Base-by-base conservation (phyloP, 2,113 vertebrate genomes). In the Aegypius monachus region DNA sequence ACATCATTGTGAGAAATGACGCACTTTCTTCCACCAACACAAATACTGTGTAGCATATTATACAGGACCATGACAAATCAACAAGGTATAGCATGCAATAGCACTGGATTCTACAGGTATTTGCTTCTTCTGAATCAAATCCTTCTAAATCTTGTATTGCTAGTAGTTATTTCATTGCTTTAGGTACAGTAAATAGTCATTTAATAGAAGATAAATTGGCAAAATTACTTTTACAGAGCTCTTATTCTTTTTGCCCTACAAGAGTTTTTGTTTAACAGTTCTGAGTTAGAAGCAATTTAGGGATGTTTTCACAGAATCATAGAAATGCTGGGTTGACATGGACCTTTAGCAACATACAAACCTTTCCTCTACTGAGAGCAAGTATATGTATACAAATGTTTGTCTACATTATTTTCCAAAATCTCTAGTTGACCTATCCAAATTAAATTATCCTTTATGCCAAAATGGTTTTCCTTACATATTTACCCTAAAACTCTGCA, bases 11-110 rank as follows among this genome's bases (percentile, higher is more conserved):
- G 71, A 90, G 66, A 80, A 94, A 66, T 62, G 7, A 59, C 80
- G 83, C 17, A 13, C 18, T 77, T 78, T 81, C 58, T 58, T 77
- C 42, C 47, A 71, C 45, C 48, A 31, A 29, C 40, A 83, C 29
- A 83, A 86, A 31, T n/a, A 32, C 10, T 65, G 26, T 0, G 0
- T 26, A 68, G n/a, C 0, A 0, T 53, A 2, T 53, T 25, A 22
- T 25, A n/a, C 21, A 86, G 36, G 26, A 89, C 50, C 56, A 79
- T 19, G 34, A 88, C 43, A 83, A 71, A 91, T 45, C 38, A 78
- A 73, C 95, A 83, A 84, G 13, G 9, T 48, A 59, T 10, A 61
- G 22, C 32, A 13, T 21, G 10, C 34, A 72, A 14, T 23, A 65
- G 13, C 15, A 29, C 31, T 45, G 32, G 11, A n/a, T 81, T 83